phyloP scores from a whole-genome alignment of 1,140 invertebrate species.

The Acromyrmex heyeri region DNA sequence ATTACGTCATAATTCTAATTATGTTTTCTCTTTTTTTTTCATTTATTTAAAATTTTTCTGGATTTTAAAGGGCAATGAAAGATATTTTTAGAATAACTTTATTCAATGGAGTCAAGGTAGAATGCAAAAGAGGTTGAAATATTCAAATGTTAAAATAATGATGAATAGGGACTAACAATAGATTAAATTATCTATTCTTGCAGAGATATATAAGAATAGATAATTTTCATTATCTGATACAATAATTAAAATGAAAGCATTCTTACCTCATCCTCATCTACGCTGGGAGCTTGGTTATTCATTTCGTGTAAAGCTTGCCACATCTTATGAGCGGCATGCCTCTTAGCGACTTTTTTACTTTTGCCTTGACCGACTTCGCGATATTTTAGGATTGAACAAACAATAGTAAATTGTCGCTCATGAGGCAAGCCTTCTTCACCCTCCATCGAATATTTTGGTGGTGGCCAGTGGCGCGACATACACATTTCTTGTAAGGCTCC shows the following conservation, averaged over 20 bases:
- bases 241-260: not conserved
- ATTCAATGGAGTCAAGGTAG: not conserved
- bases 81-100: not conserved
- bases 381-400: slow-evolving; percentile 94
- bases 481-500: slow-evolving; percentile 98
- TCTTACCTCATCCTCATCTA: slow-evolving; percentile 88
- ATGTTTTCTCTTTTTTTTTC: not conserved
- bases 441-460: slow-evolving; percentile 96
- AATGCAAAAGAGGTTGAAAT: not conserved
- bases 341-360: slow-evolving; percentile 98
- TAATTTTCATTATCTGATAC: not conserved
- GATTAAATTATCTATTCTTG: not conserved
- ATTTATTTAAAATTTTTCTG: not conserved
- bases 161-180: not conserved
- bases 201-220: not conserved
- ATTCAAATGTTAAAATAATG: not conserved
- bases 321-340: slow-evolving; percentile 97
- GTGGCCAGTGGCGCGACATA: slow-evolving; percentile 97
- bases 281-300: slow-evolving; percentile 86
- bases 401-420: slow-evolving; percentile 96
- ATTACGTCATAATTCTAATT: not conserved
- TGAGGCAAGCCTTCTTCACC: slow-evolving; percentile 96
- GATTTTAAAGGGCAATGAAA: not conserved
- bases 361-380: slow-evolving; percentile 95
- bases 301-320: slow-evolving; percentile 93